A percentile compares a stretch with the other conserved stretches of the same genome.
Evolutionary conservation across 2,888 invertebrate genomes (phyloP).

Genomic region (Cantharis nigra): DNA sequence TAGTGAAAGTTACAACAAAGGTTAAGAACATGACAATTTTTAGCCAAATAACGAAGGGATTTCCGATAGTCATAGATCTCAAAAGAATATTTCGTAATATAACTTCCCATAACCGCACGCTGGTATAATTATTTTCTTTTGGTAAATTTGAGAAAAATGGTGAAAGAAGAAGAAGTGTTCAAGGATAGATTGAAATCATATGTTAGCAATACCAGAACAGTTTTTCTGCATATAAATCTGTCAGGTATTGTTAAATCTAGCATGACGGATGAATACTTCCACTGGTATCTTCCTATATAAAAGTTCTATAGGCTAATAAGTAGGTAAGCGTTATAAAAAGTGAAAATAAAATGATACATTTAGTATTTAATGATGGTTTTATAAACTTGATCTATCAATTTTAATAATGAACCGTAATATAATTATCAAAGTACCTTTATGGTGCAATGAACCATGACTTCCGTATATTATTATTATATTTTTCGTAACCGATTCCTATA

Average conservation of each 20-base stretch:
- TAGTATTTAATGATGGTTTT: neutral
- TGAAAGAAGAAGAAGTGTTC: neutral
- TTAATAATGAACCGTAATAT: neutral
- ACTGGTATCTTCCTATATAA: neutral
- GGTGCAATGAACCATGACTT: neutral
- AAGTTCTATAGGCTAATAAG: neutral
- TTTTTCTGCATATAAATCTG: no score
- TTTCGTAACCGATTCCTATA: constrained; percentile 21
- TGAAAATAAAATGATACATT: neutral
- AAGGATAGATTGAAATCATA: no score
- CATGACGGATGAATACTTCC: neutral
- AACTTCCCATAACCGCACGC: no score
- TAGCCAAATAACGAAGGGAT: neutral
- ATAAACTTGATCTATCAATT: neutral
- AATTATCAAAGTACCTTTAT: neutral
- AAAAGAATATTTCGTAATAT: no score
- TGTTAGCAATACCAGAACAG: no score
- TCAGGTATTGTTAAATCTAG: neutral
- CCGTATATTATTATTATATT: neutral
- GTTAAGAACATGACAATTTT: neutral
- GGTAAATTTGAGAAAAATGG: neutral
- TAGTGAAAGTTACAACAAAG: neutral
- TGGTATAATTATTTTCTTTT: neutral
- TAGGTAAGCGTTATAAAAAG: neutral
- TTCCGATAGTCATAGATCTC: neutral